Conservation (phyloP, 2,888 invertebrate genomes). For the Phytoseiulus persimilis region DNA sequence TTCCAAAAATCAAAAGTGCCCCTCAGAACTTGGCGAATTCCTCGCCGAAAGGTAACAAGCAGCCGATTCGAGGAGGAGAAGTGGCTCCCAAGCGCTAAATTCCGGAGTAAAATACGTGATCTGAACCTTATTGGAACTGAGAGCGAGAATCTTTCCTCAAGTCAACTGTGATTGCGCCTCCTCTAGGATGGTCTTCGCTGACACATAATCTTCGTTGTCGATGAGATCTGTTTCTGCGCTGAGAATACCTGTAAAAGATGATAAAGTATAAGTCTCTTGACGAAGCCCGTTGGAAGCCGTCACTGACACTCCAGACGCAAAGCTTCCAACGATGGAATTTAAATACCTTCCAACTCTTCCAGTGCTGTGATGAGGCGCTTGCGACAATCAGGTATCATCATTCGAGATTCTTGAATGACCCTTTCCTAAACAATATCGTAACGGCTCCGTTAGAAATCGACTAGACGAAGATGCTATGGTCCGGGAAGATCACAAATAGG, state of each 20-base stretch:
- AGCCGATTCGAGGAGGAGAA: too few species aligned
- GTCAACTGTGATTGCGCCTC: constrained; percentile 49
- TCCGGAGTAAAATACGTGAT: too few species aligned
- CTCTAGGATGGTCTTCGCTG: constrained; percentile 61
- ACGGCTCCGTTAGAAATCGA: neutral
- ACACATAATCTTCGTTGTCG: constrained; percentile 62
- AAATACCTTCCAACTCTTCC: constrained; percentile 59
- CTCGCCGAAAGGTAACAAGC: too few species aligned
- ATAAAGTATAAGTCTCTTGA: too few species aligned
- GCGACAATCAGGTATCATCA: constrained; percentile 87
- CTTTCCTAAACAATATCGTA: constrained; percentile 61
- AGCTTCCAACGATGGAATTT: too few species aligned
- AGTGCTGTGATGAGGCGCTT: constrained; percentile 66
- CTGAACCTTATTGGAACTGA: too few species aligned
- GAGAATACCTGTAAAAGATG: constrained; percentile 43
- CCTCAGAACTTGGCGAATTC: too few species aligned
- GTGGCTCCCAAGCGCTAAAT: too few species aligned
- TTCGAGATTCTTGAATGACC: constrained; percentile 74
- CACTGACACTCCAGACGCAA: too few species aligned
- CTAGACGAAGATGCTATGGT: neutral
- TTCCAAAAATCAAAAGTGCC: too few species aligned
- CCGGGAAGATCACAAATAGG: neutral
- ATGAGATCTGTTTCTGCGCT: constrained; percentile 69
- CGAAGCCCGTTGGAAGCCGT: too few species aligned
- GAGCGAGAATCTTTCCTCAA: too few species aligned